Evolutionary conservation across 2,113 vertebrate species (phyloP).

Genomic region (Panthera leo): DNA sequence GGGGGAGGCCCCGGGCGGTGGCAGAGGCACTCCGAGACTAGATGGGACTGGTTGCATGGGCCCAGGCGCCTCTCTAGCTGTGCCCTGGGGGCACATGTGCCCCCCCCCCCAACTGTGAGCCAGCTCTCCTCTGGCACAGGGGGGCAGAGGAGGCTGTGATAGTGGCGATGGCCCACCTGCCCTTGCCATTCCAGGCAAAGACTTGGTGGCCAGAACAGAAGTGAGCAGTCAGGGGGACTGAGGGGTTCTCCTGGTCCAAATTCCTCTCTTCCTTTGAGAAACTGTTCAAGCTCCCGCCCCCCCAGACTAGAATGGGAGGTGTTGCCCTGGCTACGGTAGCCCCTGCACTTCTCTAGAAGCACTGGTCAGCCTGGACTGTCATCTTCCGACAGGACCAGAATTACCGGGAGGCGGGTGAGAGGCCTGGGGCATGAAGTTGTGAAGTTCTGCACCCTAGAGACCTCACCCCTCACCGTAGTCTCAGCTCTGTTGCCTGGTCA

Average conservation of each 20-base stretch:
- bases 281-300: neutral
- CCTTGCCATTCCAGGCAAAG: neutral
- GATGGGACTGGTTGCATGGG: neutral
- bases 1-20: no score
- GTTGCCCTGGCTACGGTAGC: no score
- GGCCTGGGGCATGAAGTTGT: rapidly evolving
- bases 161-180: neutral
- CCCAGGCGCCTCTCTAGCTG: no score
- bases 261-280: neutral
- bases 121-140: neutral
- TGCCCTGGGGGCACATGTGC: rapidly evolving
- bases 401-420: neutral
- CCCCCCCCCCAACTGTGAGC: rapidly evolving
- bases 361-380: neutral
- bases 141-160: neutral
- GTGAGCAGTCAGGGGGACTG: neutral
- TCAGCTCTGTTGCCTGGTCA: no score
- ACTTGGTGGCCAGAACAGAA: neutral
- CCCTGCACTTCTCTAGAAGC: no score
- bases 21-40: neutral
- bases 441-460: neutral
- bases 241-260: neutral
- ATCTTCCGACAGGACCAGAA: neutral
- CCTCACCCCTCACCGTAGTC: neutral
- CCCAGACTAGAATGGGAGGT: neutral